Evolutionary conservation across 2,797 vertebrate genomes (phyloP).

Genomic region (Phylloscopus collybita): DNA sequence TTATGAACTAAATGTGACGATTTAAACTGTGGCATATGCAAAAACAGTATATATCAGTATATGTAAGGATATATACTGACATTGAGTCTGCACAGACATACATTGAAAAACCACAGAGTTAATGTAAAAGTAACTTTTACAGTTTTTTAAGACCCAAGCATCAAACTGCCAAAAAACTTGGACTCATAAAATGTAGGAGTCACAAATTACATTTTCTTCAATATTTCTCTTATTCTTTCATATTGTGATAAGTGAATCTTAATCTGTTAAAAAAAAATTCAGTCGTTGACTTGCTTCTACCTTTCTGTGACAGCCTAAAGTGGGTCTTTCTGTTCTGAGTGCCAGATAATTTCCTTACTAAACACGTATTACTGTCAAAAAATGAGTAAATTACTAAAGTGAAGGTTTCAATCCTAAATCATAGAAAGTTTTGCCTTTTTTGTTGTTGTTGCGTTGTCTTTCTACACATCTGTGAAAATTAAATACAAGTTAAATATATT

Average conservation of each 20-base stretch:
- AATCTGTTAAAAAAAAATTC: neutral
- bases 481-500: neutral
- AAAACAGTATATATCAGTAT: neutral
- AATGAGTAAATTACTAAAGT: neutral
- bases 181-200: neutral
- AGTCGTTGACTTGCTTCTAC: neutral
- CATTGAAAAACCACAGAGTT: neutral
- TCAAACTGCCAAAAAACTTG: neutral
- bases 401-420: neutral
- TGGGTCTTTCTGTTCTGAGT: neutral
- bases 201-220: neutral
- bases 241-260: neutral
- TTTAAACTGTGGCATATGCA: neutral
- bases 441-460: neutral
- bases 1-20: neutral
- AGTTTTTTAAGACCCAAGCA: neutral
- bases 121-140: neutral
- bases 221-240: neutral
- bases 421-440: neutral
- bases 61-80: neutral
- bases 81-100: neutral
- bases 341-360: neutral
- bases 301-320: neutral
- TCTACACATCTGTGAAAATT: neutral
- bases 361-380: neutral